Evolutionary conservation across 2,888 invertebrate genomes (phyloP).

Genomic region (Nipponacmea schrenckii): DNA sequence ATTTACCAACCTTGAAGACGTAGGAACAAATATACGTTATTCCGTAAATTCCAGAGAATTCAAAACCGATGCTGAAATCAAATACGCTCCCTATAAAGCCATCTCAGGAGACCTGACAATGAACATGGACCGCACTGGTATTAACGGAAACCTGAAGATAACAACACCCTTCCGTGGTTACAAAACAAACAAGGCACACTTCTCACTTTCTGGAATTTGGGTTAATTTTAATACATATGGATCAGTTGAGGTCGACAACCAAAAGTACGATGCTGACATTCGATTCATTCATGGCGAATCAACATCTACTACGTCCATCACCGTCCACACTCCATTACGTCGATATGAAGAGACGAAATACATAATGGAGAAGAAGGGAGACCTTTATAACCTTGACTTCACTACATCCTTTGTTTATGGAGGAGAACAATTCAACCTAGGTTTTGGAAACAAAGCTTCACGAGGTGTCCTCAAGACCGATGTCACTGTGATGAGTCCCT

Average conservation of each 20-base stretch:
- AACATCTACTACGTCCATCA: slow-evolving; percentile 4
- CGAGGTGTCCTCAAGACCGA: background rate
- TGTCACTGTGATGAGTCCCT: background rate
- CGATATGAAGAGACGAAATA: slow-evolving; percentile 34
- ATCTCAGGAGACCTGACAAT: background rate
- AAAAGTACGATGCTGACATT: slow-evolving; percentile 16
- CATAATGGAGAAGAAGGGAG: slow-evolving; percentile 3
- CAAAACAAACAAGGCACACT: slow-evolving; percentile 3
- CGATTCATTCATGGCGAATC: slow-evolving; percentile 5
- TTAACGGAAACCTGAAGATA: slow-evolving; percentile 27
- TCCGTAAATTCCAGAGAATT: slow-evolving; percentile 31
- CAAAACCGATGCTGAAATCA: slow-evolving; percentile 30
- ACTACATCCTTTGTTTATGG: background rate
- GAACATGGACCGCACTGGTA: background rate
- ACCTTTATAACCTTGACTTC: background rate
- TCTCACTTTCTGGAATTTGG: slow-evolving; percentile 11
- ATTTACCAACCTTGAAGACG: slow-evolving; percentile 33
- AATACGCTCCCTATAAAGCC: background rate
- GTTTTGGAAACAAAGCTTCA: background rate
- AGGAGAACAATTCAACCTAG: background rate
- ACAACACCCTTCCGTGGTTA: slow-evolving; percentile 31
- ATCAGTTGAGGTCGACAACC: slow-evolving; percentile 13
- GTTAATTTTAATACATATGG: slow-evolving; percentile 16
- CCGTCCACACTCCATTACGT: slow-evolving; percentile 15
- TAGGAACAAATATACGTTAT: slow-evolving; percentile 32